Conservation (phyloP, 2,888 invertebrate genomes). For the Zootermopsis nevadensis region DNA sequence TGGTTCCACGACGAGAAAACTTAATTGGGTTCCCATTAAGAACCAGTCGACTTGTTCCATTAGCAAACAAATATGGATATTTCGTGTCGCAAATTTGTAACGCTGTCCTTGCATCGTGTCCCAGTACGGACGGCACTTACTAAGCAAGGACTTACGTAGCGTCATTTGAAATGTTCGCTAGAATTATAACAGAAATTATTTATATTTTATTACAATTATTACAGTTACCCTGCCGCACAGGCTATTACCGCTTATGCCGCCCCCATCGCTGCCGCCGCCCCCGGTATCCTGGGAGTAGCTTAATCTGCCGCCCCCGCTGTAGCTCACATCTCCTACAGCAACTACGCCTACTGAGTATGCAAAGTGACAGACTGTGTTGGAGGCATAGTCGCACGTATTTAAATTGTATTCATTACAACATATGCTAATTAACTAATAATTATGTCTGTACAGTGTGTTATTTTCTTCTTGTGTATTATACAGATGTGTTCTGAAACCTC, state of each 20-base stretch:
- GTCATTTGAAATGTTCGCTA: no score
- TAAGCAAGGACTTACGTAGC: background rate
- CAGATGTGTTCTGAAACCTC: no score
- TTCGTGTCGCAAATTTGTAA: background rate
- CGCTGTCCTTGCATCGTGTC: background rate
- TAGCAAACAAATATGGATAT: background rate
- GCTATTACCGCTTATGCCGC: slow-evolving; percentile 69
- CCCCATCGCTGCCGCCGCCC: slow-evolving; percentile 58
- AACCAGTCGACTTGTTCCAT: background rate
- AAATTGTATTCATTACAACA: background rate
- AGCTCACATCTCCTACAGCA: slow-evolving; percentile 69
- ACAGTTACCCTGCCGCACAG: slow-evolving; percentile 45
- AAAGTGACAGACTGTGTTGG: background rate
- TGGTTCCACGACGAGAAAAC: background rate
- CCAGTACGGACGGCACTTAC: background rate
- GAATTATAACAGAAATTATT: slow-evolving; percentile 28
- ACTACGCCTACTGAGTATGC: slow-evolving; percentile 62
- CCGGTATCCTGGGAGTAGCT: slow-evolving; percentile 59
- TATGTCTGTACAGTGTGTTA: no score
- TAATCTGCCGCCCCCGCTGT: slow-evolving; percentile 57
- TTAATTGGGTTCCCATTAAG: background rate
- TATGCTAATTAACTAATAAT: background rate
- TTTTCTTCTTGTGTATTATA: no score
- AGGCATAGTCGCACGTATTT: background rate
- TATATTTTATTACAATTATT: slow-evolving; percentile 43